Evolutionary conservation across 2,113 vertebrate genomes (phyloP).

Genomic region (Rhinoderma darwinii): DNA sequence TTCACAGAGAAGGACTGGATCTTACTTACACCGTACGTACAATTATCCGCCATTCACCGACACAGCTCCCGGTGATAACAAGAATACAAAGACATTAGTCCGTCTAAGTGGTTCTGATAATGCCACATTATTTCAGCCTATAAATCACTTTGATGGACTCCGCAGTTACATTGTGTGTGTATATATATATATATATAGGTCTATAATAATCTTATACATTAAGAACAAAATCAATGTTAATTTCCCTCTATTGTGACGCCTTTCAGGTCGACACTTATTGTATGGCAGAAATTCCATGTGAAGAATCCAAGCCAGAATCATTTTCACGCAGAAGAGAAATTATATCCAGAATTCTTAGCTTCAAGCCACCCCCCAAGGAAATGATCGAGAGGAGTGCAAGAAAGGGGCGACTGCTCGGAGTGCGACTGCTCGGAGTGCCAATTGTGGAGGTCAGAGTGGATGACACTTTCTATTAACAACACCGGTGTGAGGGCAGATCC

Average conservation of each 20-base stretch:
- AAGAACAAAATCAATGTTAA: not conserved
- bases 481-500: no score
- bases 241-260: not conserved
- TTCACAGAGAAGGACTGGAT: constrained; percentile 65
- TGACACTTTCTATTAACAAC: no score
- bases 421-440: no score
- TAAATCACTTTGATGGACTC: not conserved
- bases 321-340: not conserved
- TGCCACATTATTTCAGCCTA: not conserved
- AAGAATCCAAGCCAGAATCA: no score
- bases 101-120: not conserved
- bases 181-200: not conserved
- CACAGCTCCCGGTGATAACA: constrained; percentile 62
- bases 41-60: constrained; percentile 68
- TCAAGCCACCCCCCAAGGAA: no score
- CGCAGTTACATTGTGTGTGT: not conserved
- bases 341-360: no score
- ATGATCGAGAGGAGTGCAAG: no score
- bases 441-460: no score
- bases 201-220: not conserved
- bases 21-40: constrained; percentile 67
- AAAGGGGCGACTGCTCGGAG: no score
- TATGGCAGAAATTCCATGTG: not conserved
- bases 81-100: constrained; percentile 43
- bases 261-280: not conserved